These are phyloP conservation scores for Clarias gariepinus DNA, from an alignment of 2,113 vertebrate species.

Conservation along the genomic window DNA sequence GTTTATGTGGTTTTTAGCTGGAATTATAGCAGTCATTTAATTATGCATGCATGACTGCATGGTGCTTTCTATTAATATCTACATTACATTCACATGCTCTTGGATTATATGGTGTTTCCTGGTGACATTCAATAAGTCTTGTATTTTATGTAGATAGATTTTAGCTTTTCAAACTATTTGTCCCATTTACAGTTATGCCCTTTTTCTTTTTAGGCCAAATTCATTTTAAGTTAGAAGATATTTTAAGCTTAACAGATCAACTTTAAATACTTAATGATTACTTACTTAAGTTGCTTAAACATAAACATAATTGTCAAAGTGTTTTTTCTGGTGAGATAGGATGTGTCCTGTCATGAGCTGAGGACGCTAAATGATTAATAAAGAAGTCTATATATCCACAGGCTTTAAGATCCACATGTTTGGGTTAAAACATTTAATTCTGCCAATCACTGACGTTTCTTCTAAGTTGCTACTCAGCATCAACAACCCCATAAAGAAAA, in stretches of 20 bases:
- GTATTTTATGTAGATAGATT: background rate
- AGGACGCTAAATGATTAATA: slow-evolving; percentile 31
- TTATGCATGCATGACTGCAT: background rate
- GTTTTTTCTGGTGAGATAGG: background rate
- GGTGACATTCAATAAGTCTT: background rate
- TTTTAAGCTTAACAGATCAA: background rate
- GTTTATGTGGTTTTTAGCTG: background rate
- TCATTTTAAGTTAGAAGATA: background rate
- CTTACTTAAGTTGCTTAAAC: background rate
- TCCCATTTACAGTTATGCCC: background rate
- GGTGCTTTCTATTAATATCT: slow-evolving; percentile 64
- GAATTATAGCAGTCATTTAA: background rate
- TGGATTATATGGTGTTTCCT: background rate
- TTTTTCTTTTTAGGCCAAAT: background rate
- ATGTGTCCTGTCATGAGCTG: slow-evolving; percentile 1
- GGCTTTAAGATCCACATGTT: slow-evolving; percentile 5
- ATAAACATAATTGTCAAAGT: background rate
- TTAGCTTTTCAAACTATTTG: background rate
- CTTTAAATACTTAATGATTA: background rate
- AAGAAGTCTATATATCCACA: background rate
- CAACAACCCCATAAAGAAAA: background rate
- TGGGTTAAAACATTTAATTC: too few species aligned
- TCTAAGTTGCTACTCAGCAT: background rate
- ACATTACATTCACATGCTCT: slow-evolving; percentile 45
- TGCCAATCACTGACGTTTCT: background rate